Percentiles rank a stretch among this genome's conserved stretches.
Evolutionary conservation across 2,888 invertebrate species (phyloP).

Genomic region (Empis stercorea): DNA sequence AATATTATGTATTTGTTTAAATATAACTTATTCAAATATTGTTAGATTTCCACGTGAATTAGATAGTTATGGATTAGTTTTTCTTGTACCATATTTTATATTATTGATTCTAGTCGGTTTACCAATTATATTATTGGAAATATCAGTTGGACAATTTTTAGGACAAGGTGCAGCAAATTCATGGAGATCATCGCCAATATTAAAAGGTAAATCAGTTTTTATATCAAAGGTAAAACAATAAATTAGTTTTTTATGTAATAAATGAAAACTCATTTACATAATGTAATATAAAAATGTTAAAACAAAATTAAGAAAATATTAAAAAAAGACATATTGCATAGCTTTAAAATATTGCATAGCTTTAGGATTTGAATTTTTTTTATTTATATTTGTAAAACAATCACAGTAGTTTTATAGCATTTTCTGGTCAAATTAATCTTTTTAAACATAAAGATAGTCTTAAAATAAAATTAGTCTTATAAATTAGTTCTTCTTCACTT

Average conservation of each 20-base stretch:
- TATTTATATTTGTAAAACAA: too few relatives aligned
- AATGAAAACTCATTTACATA: too few relatives aligned
- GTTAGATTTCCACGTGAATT: constrained; percentile 37
- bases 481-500: too few relatives aligned
- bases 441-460: too few relatives aligned
- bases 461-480: too few relatives aligned
- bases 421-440: too few relatives aligned
- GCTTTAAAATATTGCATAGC: not conserved
- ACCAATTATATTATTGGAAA: constrained; percentile 34
- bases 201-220: constrained; percentile 37
- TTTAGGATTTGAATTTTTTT: not conserved
- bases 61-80: constrained; percentile 33
- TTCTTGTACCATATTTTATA: constrained; percentile 33
- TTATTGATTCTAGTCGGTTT: constrained; percentile 36
- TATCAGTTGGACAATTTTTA: constrained; percentile 35
- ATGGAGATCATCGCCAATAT: constrained; percentile 36
- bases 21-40: constrained; percentile 35
- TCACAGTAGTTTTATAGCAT: too few relatives aligned
- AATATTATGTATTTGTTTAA: constrained; percentile 35
- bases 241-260: too few relatives aligned
- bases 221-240: too few relatives aligned
- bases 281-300: too few relatives aligned
- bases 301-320: too few relatives aligned
- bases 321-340: too few relatives aligned
- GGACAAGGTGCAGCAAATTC: constrained; percentile 37